Conservation (phyloP, 2,113 vertebrate species). For the Stigmatopora nigra region DNA sequence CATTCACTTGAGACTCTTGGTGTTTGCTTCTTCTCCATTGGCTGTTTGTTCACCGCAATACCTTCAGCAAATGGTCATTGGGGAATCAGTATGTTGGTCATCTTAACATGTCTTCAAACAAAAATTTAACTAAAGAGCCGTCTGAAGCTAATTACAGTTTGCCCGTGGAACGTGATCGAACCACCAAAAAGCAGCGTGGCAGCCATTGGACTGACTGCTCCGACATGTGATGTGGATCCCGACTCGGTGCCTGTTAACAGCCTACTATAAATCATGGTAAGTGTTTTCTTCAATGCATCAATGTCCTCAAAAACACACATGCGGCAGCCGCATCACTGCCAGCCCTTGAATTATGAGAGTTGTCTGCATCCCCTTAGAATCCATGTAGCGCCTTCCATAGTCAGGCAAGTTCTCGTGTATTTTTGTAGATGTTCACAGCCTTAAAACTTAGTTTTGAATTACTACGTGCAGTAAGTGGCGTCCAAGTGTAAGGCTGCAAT, state of each 20-base stretch:
- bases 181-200: not conserved
- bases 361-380: not conserved
- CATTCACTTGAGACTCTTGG: constrained; percentile 6
- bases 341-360: constrained; percentile 10
- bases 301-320: not conserved
- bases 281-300: constrained; percentile 10
- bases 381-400: not conserved
- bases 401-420: constrained; percentile 6
- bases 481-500: constrained; percentile 16
- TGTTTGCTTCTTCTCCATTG: constrained; percentile 16
- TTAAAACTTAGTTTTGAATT: constrained; percentile 35
- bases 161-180: not conserved
- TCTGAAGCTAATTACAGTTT: not conserved
- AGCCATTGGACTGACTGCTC: not conserved
- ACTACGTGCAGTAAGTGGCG: constrained; percentile 21
- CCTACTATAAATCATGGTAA: constrained; percentile 1
- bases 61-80: not conserved
- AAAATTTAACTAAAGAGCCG: not conserved
- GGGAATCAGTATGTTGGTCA: constrained; percentile 3
- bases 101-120: constrained; percentile 9
- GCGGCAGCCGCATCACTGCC: not conserved
- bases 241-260: not conserved
- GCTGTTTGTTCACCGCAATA: not conserved
- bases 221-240: not conserved
- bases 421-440: constrained; percentile 14